phyloP scores from a whole-genome alignment of 2,113 vertebrate genomes.

The Nanorana parkeri region DNA sequence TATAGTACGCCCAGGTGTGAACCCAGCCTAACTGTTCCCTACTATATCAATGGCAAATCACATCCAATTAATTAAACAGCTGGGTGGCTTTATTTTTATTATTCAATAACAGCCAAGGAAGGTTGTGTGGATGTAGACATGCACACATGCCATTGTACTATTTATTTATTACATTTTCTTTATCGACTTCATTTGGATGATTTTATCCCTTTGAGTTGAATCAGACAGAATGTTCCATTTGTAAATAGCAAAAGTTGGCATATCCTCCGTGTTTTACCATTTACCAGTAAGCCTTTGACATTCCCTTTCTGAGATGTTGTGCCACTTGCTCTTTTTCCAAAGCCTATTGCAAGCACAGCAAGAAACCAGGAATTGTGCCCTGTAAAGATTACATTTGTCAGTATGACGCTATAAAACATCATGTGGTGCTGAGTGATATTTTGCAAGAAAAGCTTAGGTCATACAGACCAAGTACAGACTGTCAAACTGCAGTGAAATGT shows the following conservation, averaged over 20 bases:
- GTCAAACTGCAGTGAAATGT: conserved; percentile 19
- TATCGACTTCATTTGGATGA: too few species aligned
- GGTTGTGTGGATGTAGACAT: too few species aligned
- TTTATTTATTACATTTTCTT: too few species aligned
- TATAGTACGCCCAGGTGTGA: too few species aligned
- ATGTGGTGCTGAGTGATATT: conserved; percentile 3
- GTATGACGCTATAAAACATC: conserved; percentile 1
- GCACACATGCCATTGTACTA: too few species aligned
- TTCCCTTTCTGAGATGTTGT: not conserved
- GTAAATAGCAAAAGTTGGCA: not conserved
- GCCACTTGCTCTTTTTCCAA: not conserved
- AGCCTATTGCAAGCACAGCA: conserved; percentile 8
- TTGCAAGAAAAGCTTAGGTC: conserved; percentile 22
- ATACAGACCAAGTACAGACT: conserved; percentile 5
- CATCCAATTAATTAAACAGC: too few species aligned
- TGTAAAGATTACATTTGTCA: conserved; percentile 27
- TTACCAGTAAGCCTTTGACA: not conserved
- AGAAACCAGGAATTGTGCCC: conserved; percentile 6
- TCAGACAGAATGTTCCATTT: not conserved
- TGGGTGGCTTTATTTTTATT: too few species aligned
- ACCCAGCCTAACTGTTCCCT: too few species aligned
- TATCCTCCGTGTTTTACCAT: not conserved
- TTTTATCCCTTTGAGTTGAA: not conserved
- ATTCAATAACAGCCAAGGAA: too few species aligned
- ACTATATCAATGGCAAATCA: too few species aligned